Conservation (phyloP, 2,797 vertebrate genomes). For the Arctocebus calabarensis region DNA sequence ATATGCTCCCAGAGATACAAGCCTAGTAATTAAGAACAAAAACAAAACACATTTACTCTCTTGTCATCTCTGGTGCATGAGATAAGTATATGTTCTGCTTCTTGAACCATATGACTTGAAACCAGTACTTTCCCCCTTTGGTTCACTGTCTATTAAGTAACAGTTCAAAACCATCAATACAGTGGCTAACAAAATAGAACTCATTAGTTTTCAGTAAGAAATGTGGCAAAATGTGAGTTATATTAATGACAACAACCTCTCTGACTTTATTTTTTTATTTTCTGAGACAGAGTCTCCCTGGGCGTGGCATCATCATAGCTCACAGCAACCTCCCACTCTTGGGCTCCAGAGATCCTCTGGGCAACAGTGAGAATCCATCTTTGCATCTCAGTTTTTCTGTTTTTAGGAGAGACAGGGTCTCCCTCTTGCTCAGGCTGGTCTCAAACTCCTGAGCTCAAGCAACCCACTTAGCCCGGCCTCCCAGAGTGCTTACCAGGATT, state of each 20-base stretch:
- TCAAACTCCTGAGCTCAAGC: too few relatives aligned
- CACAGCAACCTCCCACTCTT: too few relatives aligned
- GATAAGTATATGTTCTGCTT: background rate
- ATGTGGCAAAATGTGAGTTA: background rate
- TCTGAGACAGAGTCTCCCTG: too few relatives aligned
- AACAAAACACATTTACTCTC: constrained; percentile 40
- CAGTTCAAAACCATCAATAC: background rate
- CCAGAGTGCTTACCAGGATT: too few relatives aligned
- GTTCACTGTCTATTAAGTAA: background rate
- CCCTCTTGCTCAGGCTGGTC: too few relatives aligned
- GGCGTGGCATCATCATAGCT: too few relatives aligned
- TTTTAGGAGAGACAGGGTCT: too few relatives aligned
- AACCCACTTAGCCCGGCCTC: too few relatives aligned
- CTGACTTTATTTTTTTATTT: background rate
- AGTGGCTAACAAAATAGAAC: background rate
- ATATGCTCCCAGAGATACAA: constrained; percentile 99
- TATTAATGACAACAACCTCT: background rate
- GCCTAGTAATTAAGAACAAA: constrained; percentile 87
- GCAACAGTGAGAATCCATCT: too few relatives aligned
- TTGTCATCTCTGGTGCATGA: background rate
- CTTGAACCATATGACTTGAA: constrained; percentile 11
- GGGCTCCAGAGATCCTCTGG: too few relatives aligned
- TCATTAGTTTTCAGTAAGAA: background rate
- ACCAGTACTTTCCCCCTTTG: background rate
- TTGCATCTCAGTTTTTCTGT: too few relatives aligned